Base-by-base conservation (phyloP, 2,797 vertebrate species). In the Xiphorhynchus erythropygius region DNA sequence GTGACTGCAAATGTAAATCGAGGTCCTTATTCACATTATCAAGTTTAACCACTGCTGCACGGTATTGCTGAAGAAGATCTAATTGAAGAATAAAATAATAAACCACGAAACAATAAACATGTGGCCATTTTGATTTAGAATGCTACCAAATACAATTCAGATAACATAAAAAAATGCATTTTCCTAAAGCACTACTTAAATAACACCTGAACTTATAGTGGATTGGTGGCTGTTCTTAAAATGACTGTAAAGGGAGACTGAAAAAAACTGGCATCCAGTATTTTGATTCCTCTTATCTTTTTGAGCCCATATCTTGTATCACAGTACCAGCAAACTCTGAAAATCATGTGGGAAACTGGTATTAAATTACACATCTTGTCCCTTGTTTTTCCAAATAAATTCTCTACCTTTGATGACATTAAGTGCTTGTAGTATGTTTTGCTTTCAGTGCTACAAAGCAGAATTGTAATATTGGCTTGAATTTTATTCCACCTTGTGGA, bases 11-110 rank as follows among this genome's bases (percentile, higher is more conserved):
- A 9, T 98, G 93, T 3, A 65, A 32, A 3, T 89, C 93, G 35
- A 98, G 97, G 0, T 98, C 98, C 32, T 91, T 65, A 25, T 93
- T 95, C 39, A 93, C 97, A 5, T 17, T 18, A 10, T 92, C 85
- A 62, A 94, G 95, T 84, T 98, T 99, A 47, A 95, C 17, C 82
- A 98, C 18, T 47, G 97, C 97, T 30, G 67, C 18, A 25, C 53
- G 95, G 91, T 99, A 99, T 55, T 98, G 97, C 13, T 92, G 89
- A 77, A 99, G 98, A 68, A 98, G 89, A 5, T 98, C 99, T 99
- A 90, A 52, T 60, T 62, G 65, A 76, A 44, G 59, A 91, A 75
- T 64, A 90, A 86, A 89, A 74, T 18, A 12, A 41, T 10, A 75
- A 79, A 63, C 2, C 47, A 78, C 1, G 21, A 32, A 86, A 11